These are phyloP conservation scores for Mercenaria mercenaria DNA, from an alignment of 1,140 invertebrate genomes.

Conservation along the genomic window DNA sequence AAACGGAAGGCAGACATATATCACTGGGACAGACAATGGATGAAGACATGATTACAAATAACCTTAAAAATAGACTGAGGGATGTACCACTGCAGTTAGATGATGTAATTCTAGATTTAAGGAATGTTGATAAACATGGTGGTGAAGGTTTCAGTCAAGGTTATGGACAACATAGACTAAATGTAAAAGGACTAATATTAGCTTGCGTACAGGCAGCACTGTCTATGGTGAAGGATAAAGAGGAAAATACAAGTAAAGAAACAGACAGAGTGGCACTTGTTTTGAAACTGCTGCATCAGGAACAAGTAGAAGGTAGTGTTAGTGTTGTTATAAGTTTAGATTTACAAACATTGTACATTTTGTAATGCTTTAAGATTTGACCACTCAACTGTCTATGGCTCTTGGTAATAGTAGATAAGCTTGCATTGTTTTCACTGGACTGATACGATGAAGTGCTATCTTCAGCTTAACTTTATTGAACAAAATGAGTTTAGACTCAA, in stretches of 20 bases:
- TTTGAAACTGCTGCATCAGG: conserved; percentile 26
- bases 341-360: too few relatives aligned
- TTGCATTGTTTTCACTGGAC: too few relatives aligned
- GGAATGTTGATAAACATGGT: background rate
- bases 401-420: too few relatives aligned
- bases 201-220: conserved; percentile 48
- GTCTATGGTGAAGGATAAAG: conserved; percentile 55
- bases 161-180: background rate
- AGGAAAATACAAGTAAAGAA: conserved; percentile 4
- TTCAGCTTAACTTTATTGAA: too few relatives aligned
- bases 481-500: too few relatives aligned
- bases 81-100: background rate
- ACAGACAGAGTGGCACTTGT: conserved; percentile 36
- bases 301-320: background rate
- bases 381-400: too few relatives aligned
- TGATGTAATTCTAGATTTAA: background rate
- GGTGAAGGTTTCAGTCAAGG: background rate
- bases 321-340: too few relatives aligned
- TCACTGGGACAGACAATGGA: background rate
- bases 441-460: too few relatives aligned
- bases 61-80: background rate
- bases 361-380: too few relatives aligned
- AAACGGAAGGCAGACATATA: background rate
- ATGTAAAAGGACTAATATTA: conserved; percentile 31
- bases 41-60: background rate